Base-by-base conservation (phyloP, 1,140 invertebrate species). In the Rhynchophorus ferrugineus region DNA sequence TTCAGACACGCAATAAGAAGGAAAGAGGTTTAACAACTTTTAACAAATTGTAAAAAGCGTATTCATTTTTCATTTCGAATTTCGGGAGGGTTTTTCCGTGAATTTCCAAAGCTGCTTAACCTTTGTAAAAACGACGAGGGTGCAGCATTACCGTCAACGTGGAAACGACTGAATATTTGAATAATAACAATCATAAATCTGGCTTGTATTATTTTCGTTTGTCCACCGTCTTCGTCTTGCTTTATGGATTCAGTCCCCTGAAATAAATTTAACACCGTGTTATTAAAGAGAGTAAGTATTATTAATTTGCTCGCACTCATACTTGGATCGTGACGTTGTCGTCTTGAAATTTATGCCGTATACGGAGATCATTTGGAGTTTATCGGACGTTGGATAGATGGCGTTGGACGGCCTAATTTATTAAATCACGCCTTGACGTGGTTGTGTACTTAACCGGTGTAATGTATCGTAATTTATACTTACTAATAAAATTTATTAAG, bases 151-250 rank as follows among this genome's bases (percentile, higher is more conserved):
- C 38, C 18, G 38, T 41, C 38, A 41, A 41, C 38, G 17, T n/a
- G 38, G 17, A 17, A 41, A 41, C 38, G 38, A 41, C 38, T 41
- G 38, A 41, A 41, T 41, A 41, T 41, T 41, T 41, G 38, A 41
- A 41, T 41, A 41, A 41, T 41, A 41, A 19, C 17, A 19, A 41
- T 19, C 16, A 41, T 41, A 41, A 41, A 41, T 41, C 38, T 18
- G 38, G 38, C 38, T 41, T 41, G 38, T 41, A 19, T 41, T 19
- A 41, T 29, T 41, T 41, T 41, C 38, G 38, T 41, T 41, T 41
- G 38, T 41, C 38, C 38, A 41, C 38, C 1, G 19, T 19, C 38
- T 41, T 41, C 38, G 38, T 17, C 37, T 39, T 5, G n/a, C 37
- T 39, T 39, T 7, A 8, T 7, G 38, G 38, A 8, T 41, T 19